These are phyloP conservation scores for Nibea albiflora DNA, from an alignment of 2,113 vertebrate genomes.

Conservation along the genomic window DNA sequence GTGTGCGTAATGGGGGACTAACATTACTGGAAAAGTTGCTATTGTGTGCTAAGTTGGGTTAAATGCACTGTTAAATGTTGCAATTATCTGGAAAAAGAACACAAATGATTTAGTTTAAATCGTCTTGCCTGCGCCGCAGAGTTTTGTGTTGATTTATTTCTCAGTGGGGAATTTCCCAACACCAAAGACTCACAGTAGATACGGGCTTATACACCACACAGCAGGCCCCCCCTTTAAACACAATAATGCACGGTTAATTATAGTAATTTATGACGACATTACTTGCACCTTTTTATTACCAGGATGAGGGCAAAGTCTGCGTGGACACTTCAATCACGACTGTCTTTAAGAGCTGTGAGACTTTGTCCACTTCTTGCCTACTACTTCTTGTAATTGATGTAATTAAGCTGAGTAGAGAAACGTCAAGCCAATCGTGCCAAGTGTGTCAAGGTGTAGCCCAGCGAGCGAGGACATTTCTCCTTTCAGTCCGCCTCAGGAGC, in stretches of 20 bases:
- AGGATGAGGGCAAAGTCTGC: conserved; percentile 24
- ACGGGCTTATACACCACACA: conserved; percentile 15
- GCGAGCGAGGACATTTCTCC: conserved; percentile 1
- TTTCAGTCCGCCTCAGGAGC: conserved; percentile 13
- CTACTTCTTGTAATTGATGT: conserved; percentile 21
- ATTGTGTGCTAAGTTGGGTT: conserved; percentile 33
- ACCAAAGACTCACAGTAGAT: conserved; percentile 36
- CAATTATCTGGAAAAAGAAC: conserved; percentile 35
- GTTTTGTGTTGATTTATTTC: conserved; percentile 57
- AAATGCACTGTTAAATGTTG: conserved; percentile 58
- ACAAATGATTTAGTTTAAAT: conserved; percentile 49
- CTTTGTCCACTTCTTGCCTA: conserved; percentile 9
- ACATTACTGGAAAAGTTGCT: conserved; percentile 58
- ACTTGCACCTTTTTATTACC: conserved; percentile 47
- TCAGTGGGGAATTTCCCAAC: conserved; percentile 61
- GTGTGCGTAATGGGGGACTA: conserved; percentile 60
- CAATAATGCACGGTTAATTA: conserved; percentile 59
- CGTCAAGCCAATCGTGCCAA: conserved; percentile 38
- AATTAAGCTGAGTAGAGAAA: conserved; percentile 27
- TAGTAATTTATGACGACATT: conserved; percentile 42
- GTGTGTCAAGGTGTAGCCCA: conserved; percentile 49
- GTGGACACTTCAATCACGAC: background rate
- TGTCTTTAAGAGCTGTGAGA: conserved; percentile 22
- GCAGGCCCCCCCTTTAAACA: conserved; percentile 39
- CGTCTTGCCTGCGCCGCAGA: conserved; percentile 36